Evolutionary conservation across 1,140 invertebrate species (phyloP), one percentile per base, ranked within the genome.

Genomic region (Zeugodacus cucurbitae): DNA sequence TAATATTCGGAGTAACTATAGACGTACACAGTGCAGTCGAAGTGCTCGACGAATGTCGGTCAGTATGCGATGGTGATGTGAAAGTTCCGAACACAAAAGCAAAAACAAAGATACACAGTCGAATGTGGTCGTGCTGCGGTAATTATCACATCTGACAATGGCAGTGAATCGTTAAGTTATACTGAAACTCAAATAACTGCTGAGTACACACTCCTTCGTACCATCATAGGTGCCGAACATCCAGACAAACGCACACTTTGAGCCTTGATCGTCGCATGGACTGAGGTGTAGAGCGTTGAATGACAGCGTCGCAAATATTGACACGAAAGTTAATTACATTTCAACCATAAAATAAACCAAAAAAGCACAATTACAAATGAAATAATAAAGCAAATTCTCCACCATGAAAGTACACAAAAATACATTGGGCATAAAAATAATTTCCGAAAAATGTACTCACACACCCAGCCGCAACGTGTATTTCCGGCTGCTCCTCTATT

Each of bases 81-180:
- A 59, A 59, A 59, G 58, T 59, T 59, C 17, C 58, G 5, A 59
- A 20, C 58, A 22, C 58, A 14, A 59, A 59, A n/a, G n/a, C n/a
- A n/a, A 54, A 54, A 8, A 54, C 8, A 54, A 54, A 17, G 14
- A 6, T 14, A 29, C n/a, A 0, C 26, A 26, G 17, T 6, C 7
- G 26, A 5, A 29, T 14, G 58, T 59, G 58, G 58, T 59, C 20
- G 58, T n/a, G n/a, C n/a, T 59, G 11, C 26, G n/a, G n/a, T 14
- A 59, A 64, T 64, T 64, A 64, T 64, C 62, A 29, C 62, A 64
- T 64, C 62, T n/a, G n/a, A n/a, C n/a, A n/a, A n/a, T n/a, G n/a
- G n/a, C n/a, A n/a, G 11, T 26, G 29, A 29, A 64, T 8, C n/a
- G 29, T 26, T 64, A 7, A 5, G 5, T 22, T n/a, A 6, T 4